These are phyloP conservation scores for Baccha elongata DNA, from an alignment of 2,888 invertebrate genomes.

Conservation along the genomic window DNA sequence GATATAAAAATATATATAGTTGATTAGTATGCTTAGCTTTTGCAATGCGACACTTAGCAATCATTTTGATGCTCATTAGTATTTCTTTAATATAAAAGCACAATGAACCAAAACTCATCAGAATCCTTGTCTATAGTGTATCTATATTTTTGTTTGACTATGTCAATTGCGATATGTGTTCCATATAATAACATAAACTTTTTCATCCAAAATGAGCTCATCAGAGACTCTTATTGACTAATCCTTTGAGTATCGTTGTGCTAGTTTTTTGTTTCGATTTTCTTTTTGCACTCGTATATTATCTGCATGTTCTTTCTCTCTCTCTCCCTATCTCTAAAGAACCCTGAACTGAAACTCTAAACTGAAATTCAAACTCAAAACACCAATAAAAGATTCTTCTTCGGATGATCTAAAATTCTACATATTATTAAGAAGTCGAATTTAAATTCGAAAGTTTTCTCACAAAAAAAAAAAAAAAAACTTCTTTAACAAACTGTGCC, in stretches of 20 bases:
- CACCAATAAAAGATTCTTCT: constrained; percentile 64
- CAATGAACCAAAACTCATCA: no score
- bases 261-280: constrained; percentile 13
- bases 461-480: constrained; percentile 16
- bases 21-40: no score
- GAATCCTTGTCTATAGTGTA: no score
- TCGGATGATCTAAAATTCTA: constrained; percentile 60
- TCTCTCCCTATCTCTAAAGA: not conserved
- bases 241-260: constrained; percentile 55
- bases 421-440: constrained; percentile 54
- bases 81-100: not conserved
- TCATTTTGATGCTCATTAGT: not conserved
- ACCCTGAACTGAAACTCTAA: constrained; percentile 31
- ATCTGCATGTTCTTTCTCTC: not conserved
- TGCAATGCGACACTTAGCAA: no score
- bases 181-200: constrained; percentile 33
- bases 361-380: constrained; percentile 55
- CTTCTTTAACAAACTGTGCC: constrained; percentile 36
- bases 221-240: constrained; percentile 35
- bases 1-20: no score
- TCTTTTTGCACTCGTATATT: constrained; percentile 10
- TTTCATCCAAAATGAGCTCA: constrained; percentile 34
- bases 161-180: constrained; percentile 32
- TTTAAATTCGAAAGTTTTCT: constrained; percentile 61
- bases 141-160: constrained; percentile 7